Percentiles rank a stretch among this genome's conserved stretches.
Evolutionary conservation across 2,113 vertebrate genomes (phyloP).

Genomic region (Orycteropus afer): DNA sequence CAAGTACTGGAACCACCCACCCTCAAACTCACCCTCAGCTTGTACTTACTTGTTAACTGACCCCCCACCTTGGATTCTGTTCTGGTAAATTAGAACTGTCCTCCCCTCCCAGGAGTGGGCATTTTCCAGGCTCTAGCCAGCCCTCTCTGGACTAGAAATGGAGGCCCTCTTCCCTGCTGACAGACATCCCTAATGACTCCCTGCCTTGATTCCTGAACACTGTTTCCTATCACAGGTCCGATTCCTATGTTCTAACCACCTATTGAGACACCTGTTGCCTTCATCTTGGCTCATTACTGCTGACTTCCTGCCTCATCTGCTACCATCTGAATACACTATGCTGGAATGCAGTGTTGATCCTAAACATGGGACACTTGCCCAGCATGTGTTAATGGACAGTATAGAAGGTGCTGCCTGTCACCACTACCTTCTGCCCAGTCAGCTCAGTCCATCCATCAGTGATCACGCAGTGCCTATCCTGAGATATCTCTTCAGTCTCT

Average conservation of each 20-base stretch:
- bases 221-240: not conserved
- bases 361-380: not conserved
- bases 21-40: not conserved
- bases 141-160: not conserved
- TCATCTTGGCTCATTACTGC: not conserved
- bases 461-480: not conserved
- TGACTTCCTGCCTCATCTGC: not conserved
- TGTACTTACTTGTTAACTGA: not conserved
- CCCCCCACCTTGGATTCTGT: not conserved
- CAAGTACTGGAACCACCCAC: not conserved
- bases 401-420: not conserved
- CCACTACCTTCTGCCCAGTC: not conserved
- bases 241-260: not conserved
- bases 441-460: not conserved
- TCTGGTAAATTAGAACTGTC: not conserved
- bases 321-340: not conserved
- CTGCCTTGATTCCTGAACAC: not conserved
- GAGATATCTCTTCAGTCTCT: not conserved
- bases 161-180: not conserved
- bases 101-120: not conserved
- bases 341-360: not conserved
- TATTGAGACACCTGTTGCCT: not conserved
- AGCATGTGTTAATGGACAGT: not conserved
- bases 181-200: not conserved
- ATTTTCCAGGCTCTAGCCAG: not conserved